phyloP scores from a whole-genome alignment of 35 echinoderm and acorn worm genomes.

The Heliocidaris tuberculata region DNA sequence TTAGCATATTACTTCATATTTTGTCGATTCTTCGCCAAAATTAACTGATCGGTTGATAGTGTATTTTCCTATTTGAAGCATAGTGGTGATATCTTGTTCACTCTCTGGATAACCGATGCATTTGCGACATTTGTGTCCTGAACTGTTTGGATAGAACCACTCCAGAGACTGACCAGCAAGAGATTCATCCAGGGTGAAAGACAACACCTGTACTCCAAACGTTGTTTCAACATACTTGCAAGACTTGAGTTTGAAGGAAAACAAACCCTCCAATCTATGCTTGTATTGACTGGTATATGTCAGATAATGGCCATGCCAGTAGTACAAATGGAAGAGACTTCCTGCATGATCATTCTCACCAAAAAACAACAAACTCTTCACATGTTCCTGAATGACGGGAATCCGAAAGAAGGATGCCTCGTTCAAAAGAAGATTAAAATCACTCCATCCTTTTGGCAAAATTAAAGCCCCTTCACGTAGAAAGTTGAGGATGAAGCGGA shows the following conservation, averaged over 20 bases:
- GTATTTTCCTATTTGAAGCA: not conserved
- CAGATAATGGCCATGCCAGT: not conserved
- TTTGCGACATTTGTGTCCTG: not conserved
- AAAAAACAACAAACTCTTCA: not conserved
- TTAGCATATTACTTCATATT: not conserved
- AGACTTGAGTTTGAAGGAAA: not conserved
- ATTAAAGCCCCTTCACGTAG: constrained; percentile 43
- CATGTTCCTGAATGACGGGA: not conserved
- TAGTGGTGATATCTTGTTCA: not conserved
- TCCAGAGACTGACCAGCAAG: not conserved
- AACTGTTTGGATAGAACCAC: not conserved
- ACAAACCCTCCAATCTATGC: not conserved
- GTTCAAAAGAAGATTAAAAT: constrained; percentile 18
- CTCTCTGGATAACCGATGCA: not conserved
- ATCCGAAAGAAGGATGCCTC: constrained; percentile 60
- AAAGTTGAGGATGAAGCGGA: constrained; percentile 66
- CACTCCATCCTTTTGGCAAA: constrained; percentile 43
- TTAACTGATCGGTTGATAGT: not conserved
- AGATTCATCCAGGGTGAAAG: not conserved
- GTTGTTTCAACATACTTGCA: not conserved
- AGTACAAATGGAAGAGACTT: not conserved
- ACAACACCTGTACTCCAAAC: not conserved
- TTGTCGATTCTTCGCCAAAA: not conserved
- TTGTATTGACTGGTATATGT: not conserved
- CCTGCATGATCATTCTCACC: not conserved